Conservation (phyloP, 2,888 invertebrate species). For the Trichogramma dendrolimi region DNA sequence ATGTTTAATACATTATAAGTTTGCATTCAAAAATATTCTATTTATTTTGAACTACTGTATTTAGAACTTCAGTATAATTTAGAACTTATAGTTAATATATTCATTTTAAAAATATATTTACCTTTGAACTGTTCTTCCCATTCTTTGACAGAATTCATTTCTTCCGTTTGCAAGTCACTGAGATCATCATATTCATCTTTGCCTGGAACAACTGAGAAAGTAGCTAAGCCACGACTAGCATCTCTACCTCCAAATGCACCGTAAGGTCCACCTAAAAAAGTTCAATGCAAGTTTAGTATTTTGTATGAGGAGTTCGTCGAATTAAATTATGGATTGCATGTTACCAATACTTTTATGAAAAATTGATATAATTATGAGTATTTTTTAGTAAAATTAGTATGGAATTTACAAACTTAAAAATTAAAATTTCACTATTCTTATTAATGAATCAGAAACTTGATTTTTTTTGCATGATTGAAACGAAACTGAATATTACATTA, state of each 20-base stretch:
- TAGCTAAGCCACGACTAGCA: constrained; percentile 91
- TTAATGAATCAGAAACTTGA: too few species aligned
- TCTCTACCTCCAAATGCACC: constrained; percentile 91
- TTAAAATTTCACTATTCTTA: too few species aligned
- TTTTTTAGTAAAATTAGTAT: too few species aligned
- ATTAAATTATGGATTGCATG: too few species aligned
- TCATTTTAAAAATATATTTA: constrained; percentile 45
- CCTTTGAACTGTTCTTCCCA: constrained; percentile 98
- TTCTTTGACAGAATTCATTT: constrained; percentile 93
- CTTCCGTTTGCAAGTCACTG: constrained; percentile 84
- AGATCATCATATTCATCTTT: constrained; percentile 91
- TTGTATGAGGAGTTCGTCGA: neutral
- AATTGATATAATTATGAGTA: too few species aligned
- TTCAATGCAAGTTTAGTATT: constrained; percentile 5
- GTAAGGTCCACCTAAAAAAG: constrained; percentile 81
- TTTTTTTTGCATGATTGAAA: too few species aligned
- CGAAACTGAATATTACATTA: too few species aligned
- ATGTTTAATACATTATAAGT: constrained; percentile 26
- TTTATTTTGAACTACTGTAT: neutral
- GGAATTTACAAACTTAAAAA: too few species aligned
- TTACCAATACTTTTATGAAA: too few species aligned
- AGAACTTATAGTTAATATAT: neutral
- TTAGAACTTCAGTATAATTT: neutral
- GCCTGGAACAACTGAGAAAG: constrained; percentile 79
- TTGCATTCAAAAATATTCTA: neutral